phyloP scores from a whole-genome alignment of 2,888 invertebrate genomes.

The Synanthedon formicaeformis region DNA sequence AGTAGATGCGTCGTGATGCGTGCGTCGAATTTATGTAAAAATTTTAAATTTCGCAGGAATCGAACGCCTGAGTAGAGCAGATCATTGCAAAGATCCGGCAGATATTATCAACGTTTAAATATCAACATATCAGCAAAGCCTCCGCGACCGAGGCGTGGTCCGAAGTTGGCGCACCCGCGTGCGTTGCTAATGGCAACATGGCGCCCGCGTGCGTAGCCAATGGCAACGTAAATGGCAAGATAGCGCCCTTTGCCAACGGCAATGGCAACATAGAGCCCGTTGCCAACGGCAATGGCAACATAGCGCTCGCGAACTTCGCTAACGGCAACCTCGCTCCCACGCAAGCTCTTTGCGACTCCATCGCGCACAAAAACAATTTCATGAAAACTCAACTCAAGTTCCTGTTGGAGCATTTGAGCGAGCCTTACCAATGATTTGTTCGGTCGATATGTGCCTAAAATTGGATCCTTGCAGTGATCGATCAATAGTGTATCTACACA shows the following conservation, averaged over 20 bases:
- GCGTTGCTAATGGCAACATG: constrained; percentile 47
- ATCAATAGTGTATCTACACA: constrained; percentile 44
- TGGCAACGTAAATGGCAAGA: constrained; percentile 47
- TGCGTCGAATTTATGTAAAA: constrained; percentile 30
- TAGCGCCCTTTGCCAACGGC: constrained; percentile 59
- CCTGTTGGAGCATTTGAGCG: constrained; percentile 75
- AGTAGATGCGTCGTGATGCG: too few species aligned
- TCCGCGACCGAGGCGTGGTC: constrained; percentile 32
- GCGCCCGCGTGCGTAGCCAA: constrained; percentile 46
- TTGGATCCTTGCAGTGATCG: constrained; percentile 72
- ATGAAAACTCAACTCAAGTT: constrained; percentile 70
- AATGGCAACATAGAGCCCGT: constrained; percentile 25
- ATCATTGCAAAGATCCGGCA: constrained; percentile 86
- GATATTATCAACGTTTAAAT: constrained; percentile 80
- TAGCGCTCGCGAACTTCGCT: not conserved
- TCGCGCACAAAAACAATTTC: constrained; percentile 60
- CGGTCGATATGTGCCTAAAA: constrained; percentile 56
- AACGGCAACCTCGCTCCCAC: constrained; percentile 41
- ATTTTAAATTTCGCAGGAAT: constrained; percentile 76
- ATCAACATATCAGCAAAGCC: constrained; percentile 72
- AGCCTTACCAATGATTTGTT: constrained; percentile 72
- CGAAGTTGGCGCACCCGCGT: constrained; percentile 41
- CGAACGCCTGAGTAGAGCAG: constrained; percentile 91
- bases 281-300: not conserved
- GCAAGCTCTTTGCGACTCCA: constrained; percentile 57